Evolutionary conservation across 2,113 vertebrate species (phyloP).

Genomic region (Brachyistius frenatus): DNA sequence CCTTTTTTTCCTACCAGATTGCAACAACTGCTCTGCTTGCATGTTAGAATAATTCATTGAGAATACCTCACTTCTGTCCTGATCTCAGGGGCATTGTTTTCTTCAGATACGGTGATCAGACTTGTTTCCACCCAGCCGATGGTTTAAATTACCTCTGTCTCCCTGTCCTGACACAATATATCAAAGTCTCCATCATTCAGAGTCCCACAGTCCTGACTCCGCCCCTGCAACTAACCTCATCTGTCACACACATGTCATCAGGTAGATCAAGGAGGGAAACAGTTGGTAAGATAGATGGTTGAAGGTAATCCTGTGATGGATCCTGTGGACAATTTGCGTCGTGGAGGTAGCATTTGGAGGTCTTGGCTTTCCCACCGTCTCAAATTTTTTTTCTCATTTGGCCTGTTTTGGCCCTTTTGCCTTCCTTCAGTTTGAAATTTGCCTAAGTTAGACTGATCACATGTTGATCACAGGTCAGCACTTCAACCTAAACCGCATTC

Average conservation of each 20-base stretch:
- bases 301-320: constrained; percentile 60
- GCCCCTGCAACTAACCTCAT: constrained; percentile 61
- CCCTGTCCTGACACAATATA: constrained; percentile 55
- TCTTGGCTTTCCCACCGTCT: constrained; percentile 40
- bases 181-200: constrained; percentile 59
- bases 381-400: constrained; percentile 25
- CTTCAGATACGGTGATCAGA: constrained; percentile 60
- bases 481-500: constrained; percentile 53
- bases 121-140: constrained; percentile 65
- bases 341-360: constrained; percentile 34
- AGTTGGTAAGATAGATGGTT: constrained; percentile 58
- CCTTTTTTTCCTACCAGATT: background rate
- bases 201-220: constrained; percentile 37
- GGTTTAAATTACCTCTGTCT: constrained; percentile 74
- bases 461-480: constrained; percentile 48
- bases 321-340: constrained; percentile 47
- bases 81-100: constrained; percentile 41
- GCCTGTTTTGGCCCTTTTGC: constrained; percentile 13
- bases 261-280: constrained; percentile 59
- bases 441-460: constrained; percentile 40
- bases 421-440: constrained; percentile 36
- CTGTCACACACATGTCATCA: constrained; percentile 65
- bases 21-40: background rate
- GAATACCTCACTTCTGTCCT: constrained; percentile 17
- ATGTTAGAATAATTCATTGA: background rate